Conservation (phyloP, 2,888 invertebrate species). For the Tetragonula carbonaria region DNA sequence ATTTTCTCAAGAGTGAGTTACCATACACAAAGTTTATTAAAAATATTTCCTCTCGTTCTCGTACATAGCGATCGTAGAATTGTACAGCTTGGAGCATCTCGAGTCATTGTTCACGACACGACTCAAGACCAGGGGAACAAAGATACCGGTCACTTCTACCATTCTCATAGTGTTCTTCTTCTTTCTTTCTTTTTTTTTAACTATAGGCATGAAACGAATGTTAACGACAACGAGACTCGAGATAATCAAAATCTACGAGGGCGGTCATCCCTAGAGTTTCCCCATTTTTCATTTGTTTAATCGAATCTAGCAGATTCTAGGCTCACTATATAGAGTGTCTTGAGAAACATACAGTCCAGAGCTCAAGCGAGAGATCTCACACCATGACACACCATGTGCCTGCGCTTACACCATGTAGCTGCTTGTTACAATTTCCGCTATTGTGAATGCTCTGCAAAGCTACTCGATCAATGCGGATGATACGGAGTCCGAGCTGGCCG, state of each 20-base stretch:
- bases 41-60: background rate
- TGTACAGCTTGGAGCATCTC: background rate
- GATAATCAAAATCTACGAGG: background rate
- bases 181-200: background rate
- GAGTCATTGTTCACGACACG: background rate
- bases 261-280: background rate
- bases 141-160: background rate
- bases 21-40: too few relatives aligned
- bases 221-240: background rate
- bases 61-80: background rate
- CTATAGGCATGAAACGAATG: background rate
- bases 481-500: conserved; percentile 94
- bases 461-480: conserved; percentile 90
- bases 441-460: conserved; percentile 78
- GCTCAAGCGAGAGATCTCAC: conserved; percentile 16
- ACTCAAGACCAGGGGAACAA: background rate
- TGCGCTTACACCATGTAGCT: conserved; percentile 72
- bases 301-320: background rate
- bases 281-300: background rate
- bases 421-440: conserved; percentile 77
- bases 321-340: background rate
- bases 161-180: background rate
- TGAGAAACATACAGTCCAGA: conserved; percentile 5
- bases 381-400: conserved; percentile 54
- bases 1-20: background rate